phyloP scores from a whole-genome alignment of 2,888 invertebrate species.

The Beris chalybata region DNA sequence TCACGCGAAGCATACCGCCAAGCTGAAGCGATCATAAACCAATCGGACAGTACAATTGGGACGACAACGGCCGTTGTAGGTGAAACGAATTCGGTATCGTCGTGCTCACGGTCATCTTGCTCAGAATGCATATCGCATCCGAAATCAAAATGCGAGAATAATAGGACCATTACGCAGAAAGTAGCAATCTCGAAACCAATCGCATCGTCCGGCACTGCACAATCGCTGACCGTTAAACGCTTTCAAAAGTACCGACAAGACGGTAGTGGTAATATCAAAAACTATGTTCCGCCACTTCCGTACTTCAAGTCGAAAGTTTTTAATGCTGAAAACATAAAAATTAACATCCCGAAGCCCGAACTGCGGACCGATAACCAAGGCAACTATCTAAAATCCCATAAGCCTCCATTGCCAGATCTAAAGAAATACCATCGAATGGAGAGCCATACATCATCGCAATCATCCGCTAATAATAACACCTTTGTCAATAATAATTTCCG shows the following conservation, averaged over 20 bases:
- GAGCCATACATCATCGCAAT: background rate
- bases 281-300: slow-evolving; percentile 55
- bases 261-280: slow-evolving; percentile 42
- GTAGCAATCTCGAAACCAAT: background rate
- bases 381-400: slow-evolving; percentile 11
- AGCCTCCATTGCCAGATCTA: slow-evolving; percentile 14
- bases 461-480: slow-evolving; percentile 4
- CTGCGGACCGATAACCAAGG: slow-evolving; percentile 23
- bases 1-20: slow-evolving; percentile 71
- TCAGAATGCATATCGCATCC: slow-evolving; percentile 61
- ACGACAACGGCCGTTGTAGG: slow-evolving; percentile 47
- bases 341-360: slow-evolving; percentile 55
- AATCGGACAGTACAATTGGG: slow-evolving; percentile 48
- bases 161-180: slow-evolving; percentile 16
- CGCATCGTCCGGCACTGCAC: slow-evolving; percentile 16
- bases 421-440: slow-evolving; percentile 15
- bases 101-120: slow-evolving; percentile 70
- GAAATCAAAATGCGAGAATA: slow-evolving; percentile 53
- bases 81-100: slow-evolving; percentile 56
- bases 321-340: slow-evolving; percentile 54
- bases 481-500: slow-evolving; percentile 16
- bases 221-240: slow-evolving; percentile 32
- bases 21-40: slow-evolving; percentile 59
- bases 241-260: slow-evolving; percentile 30
- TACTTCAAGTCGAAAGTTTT: slow-evolving; percentile 54